Conservation (phyloP, 2,113 vertebrate species). For the Hemiprocne comata region DNA sequence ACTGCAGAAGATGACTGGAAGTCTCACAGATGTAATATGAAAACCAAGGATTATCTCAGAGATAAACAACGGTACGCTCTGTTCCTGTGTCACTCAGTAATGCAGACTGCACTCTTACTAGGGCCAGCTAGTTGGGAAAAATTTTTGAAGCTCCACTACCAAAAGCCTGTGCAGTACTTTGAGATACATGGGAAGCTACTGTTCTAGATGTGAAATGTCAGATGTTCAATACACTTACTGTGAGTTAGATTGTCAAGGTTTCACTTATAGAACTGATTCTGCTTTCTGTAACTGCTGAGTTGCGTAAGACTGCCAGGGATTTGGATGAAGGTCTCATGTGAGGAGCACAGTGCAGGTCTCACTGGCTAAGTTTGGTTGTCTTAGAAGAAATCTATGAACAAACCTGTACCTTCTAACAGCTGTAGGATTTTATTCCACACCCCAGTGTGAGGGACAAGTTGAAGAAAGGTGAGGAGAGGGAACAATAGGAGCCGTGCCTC, state of each 20-base stretch:
- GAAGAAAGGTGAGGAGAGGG: background rate
- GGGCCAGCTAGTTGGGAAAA: background rate
- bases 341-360: background rate
- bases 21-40: conserved; percentile 36
- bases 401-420: background rate
- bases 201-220: background rate
- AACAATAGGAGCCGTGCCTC: background rate
- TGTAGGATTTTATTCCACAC: background rate
- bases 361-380: background rate
- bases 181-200: background rate
- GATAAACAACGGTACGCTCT: background rate
- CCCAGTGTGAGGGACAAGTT: background rate
- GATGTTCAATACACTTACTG: background rate
- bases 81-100: background rate
- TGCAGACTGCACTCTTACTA: background rate
- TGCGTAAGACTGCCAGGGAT: background rate
- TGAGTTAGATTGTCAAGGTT: background rate
- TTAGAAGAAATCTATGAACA: background rate
- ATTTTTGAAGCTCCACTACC: background rate
- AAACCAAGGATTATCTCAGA: conserved; percentile 9
- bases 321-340: background rate
- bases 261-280: accelerated
- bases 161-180: background rate
- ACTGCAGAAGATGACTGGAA: background rate
- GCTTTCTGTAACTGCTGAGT: background rate